Percentiles rank a stretch among this genome's conserved stretches.
phyloP scores from a whole-genome alignment of 2,113 vertebrate species.

The Garra rufa region DNA sequence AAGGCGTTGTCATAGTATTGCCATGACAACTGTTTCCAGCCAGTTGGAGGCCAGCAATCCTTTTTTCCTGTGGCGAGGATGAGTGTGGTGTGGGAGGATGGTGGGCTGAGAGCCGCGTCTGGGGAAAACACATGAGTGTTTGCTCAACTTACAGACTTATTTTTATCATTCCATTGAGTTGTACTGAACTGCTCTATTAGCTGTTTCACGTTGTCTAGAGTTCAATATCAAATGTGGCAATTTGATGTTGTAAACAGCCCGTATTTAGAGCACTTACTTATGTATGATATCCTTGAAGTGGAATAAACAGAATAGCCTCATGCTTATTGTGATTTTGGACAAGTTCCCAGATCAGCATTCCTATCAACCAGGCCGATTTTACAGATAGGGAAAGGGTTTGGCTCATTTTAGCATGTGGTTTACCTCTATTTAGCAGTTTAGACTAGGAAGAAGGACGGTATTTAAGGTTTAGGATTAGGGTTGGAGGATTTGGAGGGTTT shows the following conservation, averaged over 20 bases:
- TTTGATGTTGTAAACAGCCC: neutral
- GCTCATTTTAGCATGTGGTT: neutral
- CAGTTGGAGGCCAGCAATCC: constrained; percentile 53
- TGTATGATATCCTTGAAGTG: neutral
- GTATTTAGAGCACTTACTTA: neutral
- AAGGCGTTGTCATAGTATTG: constrained; percentile 66
- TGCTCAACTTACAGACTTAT: constrained; percentile 42
- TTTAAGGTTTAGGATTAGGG: neutral
- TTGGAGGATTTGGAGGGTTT: neutral
- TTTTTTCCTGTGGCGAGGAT: constrained; percentile 45
- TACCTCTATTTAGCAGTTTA: neutral
- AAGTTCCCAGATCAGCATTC: neutral
- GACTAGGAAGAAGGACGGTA: neutral
- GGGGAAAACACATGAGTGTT: neutral
- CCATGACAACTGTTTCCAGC: constrained; percentile 62
- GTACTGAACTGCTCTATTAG: constrained; percentile 35
- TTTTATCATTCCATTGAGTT: neutral
- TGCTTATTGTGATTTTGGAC: constrained; percentile 14
- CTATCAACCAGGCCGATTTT: neutral
- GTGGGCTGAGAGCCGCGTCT: constrained; percentile 9
- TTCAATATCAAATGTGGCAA: neutral
- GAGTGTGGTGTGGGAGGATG: constrained; percentile 44
- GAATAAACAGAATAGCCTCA: neutral
- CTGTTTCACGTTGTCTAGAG: neutral
- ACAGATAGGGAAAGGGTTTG: neutral